Percentiles rank a stretch among this genome's conserved stretches.
Conservation (phyloP, 2,888 invertebrate genomes). For the Suillia variegata region DNA sequence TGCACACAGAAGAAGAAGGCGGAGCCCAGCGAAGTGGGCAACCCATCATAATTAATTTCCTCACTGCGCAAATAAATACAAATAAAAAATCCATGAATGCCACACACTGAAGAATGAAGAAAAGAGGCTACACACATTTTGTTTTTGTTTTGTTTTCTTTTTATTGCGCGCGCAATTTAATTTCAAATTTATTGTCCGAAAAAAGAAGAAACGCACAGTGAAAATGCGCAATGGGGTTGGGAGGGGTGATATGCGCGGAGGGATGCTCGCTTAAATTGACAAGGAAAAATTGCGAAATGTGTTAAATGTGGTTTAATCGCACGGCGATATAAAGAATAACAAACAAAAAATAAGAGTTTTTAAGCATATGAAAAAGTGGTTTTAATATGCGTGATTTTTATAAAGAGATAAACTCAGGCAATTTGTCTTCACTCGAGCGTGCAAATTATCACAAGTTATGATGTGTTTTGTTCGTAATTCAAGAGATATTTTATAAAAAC, state of each 20-base stretch:
- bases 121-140: slow-evolving; percentile 5
- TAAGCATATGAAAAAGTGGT: slow-evolving; percentile 16
- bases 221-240: neutral
- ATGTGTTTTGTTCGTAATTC: neutral
- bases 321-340: slow-evolving; percentile 26
- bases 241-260: too few relatives aligned
- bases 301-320: slow-evolving; percentile 45
- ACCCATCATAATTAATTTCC: slow-evolving; percentile 18
- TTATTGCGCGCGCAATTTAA: slow-evolving; percentile 54
- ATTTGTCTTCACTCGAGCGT: slow-evolving; percentile 52
- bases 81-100: neutral
- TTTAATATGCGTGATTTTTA: neutral
- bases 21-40: neutral
- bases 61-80: neutral
- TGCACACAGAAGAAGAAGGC: neutral
- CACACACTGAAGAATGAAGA: neutral
- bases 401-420: slow-evolving; percentile 31
- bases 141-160: slow-evolving; percentile 19
- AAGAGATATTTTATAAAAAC: too few relatives aligned
- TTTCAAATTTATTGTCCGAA: slow-evolving; percentile 37
- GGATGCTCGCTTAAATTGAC: too few relatives aligned
- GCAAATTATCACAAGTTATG: slow-evolving; percentile 29
- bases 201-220: neutral
- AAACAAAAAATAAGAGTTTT: slow-evolving; percentile 20
- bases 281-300: slow-evolving; percentile 46